Conservation (phyloP, 2,797 vertebrate genomes). For the Spinus pinus region DNA sequence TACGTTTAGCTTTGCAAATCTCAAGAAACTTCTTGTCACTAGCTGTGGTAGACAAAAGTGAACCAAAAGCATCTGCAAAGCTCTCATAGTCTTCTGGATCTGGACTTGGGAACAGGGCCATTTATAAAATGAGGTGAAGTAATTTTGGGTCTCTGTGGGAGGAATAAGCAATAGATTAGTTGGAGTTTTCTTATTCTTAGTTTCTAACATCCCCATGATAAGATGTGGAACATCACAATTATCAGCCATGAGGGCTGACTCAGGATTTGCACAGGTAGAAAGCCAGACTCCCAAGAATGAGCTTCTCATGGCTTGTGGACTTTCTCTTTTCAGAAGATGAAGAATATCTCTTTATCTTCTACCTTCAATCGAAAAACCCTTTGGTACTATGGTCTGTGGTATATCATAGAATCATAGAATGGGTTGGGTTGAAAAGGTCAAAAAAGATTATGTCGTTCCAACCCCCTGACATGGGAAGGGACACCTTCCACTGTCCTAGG, state of each 20-base stretch:
- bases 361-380: neutral
- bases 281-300: neutral
- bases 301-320: neutral
- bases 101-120: neutral
- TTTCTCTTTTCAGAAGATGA: neutral
- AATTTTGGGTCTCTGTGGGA: neutral
- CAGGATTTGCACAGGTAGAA: neutral
- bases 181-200: neutral
- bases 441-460: neutral
- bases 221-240: neutral
- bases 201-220: neutral
- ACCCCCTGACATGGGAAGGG: neutral
- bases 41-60: neutral
- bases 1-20: neutral
- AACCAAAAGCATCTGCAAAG: neutral
- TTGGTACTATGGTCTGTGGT: neutral
- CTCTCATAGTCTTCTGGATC: neutral
- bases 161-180: neutral
- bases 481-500: neutral
- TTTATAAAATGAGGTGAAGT: neutral
- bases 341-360: neutral
- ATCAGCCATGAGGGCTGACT: neutral
- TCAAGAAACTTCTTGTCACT: neutral
- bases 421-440: neutral
- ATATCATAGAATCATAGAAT: neutral